Conservation (phyloP, 1,140 invertebrate genomes). For the Drosophila kohkoa region DNA sequence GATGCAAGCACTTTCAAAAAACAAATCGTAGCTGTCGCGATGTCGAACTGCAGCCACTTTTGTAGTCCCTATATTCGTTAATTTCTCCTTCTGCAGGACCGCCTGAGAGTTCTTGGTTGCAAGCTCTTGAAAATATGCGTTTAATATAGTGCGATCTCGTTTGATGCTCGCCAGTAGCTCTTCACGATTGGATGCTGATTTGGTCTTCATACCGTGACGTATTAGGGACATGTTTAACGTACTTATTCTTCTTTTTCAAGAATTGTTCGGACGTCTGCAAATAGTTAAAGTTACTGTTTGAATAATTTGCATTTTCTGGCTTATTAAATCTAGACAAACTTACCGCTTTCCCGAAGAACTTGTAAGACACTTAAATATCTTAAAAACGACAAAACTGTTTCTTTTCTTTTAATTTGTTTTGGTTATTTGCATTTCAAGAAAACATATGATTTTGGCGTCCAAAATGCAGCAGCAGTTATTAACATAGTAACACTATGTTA, state of each 20-base stretch:
- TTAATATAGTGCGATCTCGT: slow-evolving; percentile 40
- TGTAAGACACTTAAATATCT: no score
- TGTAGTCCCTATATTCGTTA: neutral
- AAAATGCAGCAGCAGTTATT: no score
- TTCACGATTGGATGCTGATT: slow-evolving; percentile 26
- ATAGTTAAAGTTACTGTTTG: neutral
- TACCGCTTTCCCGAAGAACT: no score
- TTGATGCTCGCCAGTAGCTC: slow-evolving; percentile 49
- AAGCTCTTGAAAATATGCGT: slow-evolving; percentile 37
- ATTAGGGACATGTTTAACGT: slow-evolving; percentile 14
- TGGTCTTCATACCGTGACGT: slow-evolving; percentile 5
- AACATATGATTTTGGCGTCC: no score
- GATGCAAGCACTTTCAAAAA: slow-evolving; percentile 74
- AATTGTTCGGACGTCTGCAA: neutral
- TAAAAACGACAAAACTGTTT: no score
- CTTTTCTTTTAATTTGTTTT: no score
- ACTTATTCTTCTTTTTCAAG: neutral
- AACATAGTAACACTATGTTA: no score
- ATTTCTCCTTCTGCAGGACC: neutral
- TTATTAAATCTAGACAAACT: no score
- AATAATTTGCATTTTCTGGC: no score
- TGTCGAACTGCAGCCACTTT: slow-evolving; percentile 7
- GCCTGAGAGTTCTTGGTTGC: neutral
- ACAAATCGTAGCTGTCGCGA: slow-evolving; percentile 70
- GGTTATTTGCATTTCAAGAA: no score